These are phyloP conservation scores for Akabosia matsudoensis DNA, from an alignment of 1,140 invertebrate genomes.

Conservation along the genomic window DNA sequence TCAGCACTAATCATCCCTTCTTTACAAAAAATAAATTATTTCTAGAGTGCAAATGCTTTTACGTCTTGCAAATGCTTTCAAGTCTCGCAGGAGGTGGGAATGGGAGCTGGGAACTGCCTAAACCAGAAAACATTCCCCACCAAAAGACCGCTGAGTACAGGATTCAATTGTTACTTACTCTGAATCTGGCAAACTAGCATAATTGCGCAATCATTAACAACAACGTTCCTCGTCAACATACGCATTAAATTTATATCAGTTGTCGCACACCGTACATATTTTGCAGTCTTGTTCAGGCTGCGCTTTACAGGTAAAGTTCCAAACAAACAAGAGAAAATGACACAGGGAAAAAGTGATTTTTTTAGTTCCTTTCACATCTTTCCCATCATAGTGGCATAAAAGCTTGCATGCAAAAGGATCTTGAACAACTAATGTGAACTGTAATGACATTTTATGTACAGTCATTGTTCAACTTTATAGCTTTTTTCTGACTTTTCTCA, in stretches of 20 bases:
- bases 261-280: not conserved
- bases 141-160: not conserved
- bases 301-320: not conserved
- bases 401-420: not conserved
- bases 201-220: not conserved
- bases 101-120: not conserved
- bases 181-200: not conserved
- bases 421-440: not conserved
- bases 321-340: not conserved
- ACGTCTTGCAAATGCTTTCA: not conserved
- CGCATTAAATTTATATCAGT: slow-evolving; percentile 6
- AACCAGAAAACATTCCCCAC: no score
- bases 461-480: slow-evolving; percentile 3
- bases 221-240: not conserved
- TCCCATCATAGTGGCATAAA: not conserved
- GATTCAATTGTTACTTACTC: not conserved
- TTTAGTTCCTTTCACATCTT: not conserved
- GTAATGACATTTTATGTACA: slow-evolving; percentile 1
- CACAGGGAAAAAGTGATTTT: not conserved
- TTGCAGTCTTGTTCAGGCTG: not conserved
- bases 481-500: not conserved
- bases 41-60: not conserved
- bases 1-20: not conserved
- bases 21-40: slow-evolving; percentile 9
- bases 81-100: slow-evolving; percentile 6